These are phyloP conservation scores for Masnerella sp. DNA, from an alignment of 2,888 invertebrate species.

Conservation along the genomic window DNA sequence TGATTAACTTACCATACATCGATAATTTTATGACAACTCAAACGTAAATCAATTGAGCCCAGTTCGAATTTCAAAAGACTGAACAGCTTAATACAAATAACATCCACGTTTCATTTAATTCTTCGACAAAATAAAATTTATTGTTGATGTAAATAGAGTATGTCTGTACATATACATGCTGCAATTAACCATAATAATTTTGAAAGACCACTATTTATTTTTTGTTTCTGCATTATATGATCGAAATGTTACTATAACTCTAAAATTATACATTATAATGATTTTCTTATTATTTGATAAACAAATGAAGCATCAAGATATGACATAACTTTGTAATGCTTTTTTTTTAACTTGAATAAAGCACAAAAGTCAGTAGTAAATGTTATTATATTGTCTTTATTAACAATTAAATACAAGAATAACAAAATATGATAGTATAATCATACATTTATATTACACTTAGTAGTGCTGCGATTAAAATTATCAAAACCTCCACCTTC, in stretches of 20 bases:
- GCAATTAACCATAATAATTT: constrained; percentile 4
- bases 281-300: too few relatives aligned
- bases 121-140: constrained; percentile 25
- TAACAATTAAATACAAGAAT: constrained; percentile 38
- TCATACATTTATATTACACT: neutral
- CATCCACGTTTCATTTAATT: neutral
- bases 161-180: constrained; percentile 51
- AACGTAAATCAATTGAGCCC: constrained; percentile 2
- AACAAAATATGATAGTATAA: constrained; percentile 23
- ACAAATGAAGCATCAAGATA: neutral
- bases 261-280: constrained; percentile 21
- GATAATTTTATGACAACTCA: too few relatives aligned
- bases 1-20: too few relatives aligned
- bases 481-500: constrained; percentile 23
- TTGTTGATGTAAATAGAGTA: constrained; percentile 51
- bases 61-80: constrained; percentile 30
- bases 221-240: neutral
- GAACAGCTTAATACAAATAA: constrained; percentile 28
- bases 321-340: neutral
- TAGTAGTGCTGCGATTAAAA: neutral
- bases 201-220: constrained; percentile 17
- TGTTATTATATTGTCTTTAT: constrained; percentile 28
- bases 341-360: constrained; percentile 5
- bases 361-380: constrained; percentile 14
- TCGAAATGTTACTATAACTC: neutral